Evolutionary conservation across 2,888 invertebrate species (phyloP), one percentile per base, ranked within the genome.

Genomic region (Eremobia ochroleuca): DNA sequence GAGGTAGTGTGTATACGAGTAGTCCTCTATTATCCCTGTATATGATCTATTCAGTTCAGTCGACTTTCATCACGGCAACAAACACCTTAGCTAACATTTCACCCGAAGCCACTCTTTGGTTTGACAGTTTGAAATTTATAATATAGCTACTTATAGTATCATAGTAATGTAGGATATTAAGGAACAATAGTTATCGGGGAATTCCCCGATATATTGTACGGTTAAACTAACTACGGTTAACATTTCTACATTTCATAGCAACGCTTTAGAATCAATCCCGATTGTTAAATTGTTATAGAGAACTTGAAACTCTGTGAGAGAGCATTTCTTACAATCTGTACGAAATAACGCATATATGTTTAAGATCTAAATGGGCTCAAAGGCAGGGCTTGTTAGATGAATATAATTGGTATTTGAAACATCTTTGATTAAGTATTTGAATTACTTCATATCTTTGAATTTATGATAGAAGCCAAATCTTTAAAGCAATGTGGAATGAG

Each of bases 1-100:
- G 88, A 95, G 96, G 85, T 95, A 95, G 91, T 83, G 66, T 81
- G 77, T 78, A 58, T 71, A 75, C 70, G 83, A 76, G 37, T 84
- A 85, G 83, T 83, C 82, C 77, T 83, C 55, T 85, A 78, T 81
- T 81, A 85, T 65, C 79, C 78, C 70, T 79, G 78, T 85, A 52
- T 88, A 77, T 89, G 83, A 90, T 92, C 87, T 91, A 87, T 91
- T 91, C 90, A 87, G 89, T 70, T 75, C 74, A 83, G 75, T 64
- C 67, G 46, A 81, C 28, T 69, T 73, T 49, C 43, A 59, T 64
- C n/a, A 49, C 2, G n/a, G 25, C 18, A 64, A 31, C 67, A 18
- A 58, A 76, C 15, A 69, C 34, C 37, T 67, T 66, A 62, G 31
- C 55, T 75, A 68, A 73, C 55, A 68, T 68, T 49, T 73, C 4